A percentile compares a stretch with the other conserved stretches of the same genome.
These are phyloP conservation scores for Sminthurides bifidus DNA, from an alignment of 1,140 invertebrate genomes.

Conservation along the genomic window DNA sequence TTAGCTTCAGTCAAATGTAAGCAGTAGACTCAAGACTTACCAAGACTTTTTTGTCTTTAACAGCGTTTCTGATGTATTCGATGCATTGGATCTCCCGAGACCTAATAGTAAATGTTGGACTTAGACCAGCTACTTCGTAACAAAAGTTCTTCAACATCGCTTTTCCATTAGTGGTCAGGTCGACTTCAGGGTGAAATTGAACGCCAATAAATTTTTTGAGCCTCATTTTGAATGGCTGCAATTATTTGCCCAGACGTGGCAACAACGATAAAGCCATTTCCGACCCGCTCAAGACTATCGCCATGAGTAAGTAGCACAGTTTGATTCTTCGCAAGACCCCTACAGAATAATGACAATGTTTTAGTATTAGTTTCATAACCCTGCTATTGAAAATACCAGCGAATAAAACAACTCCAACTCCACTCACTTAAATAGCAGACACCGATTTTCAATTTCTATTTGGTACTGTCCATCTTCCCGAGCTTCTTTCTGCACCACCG, in stretches of 20 bases:
- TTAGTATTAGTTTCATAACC: background rate
- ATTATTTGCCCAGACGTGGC: slow-evolving; percentile 73
- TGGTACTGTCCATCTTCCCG: slow-evolving; percentile 91
- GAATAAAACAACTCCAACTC: background rate
- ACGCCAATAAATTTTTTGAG: slow-evolving; percentile 85
- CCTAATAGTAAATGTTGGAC: slow-evolving; percentile 76
- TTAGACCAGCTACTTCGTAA: slow-evolving; percentile 74
- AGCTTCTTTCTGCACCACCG: slow-evolving; percentile 67
- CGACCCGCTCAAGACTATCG: slow-evolving; percentile 84
- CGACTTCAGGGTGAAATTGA: slow-evolving; percentile 96
- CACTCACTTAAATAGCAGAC: slow-evolving; percentile 84
- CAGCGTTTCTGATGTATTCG: slow-evolving; percentile 78
- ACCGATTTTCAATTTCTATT: slow-evolving; percentile 77
- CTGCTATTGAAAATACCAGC: background rate
- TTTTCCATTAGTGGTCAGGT: slow-evolving; percentile 83
- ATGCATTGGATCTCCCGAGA: slow-evolving; percentile 84
- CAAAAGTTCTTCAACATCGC: slow-evolving; percentile 90
- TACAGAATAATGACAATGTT: slow-evolving; percentile 38
- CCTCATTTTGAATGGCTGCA: slow-evolving; percentile 84
- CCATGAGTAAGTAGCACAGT: slow-evolving; percentile 91
- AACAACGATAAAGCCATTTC: slow-evolving; percentile 68
- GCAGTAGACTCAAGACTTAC: slow-evolving; percentile 52
- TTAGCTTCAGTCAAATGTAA: background rate
- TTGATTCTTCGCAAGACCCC: slow-evolving; percentile 73
- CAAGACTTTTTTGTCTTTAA: slow-evolving; percentile 85